A percentile compares a stretch with the other conserved stretches of the same genome.
Evolutionary conservation across 1,140 invertebrate species (phyloP).

Genomic region (Uloborus diversus): DNA sequence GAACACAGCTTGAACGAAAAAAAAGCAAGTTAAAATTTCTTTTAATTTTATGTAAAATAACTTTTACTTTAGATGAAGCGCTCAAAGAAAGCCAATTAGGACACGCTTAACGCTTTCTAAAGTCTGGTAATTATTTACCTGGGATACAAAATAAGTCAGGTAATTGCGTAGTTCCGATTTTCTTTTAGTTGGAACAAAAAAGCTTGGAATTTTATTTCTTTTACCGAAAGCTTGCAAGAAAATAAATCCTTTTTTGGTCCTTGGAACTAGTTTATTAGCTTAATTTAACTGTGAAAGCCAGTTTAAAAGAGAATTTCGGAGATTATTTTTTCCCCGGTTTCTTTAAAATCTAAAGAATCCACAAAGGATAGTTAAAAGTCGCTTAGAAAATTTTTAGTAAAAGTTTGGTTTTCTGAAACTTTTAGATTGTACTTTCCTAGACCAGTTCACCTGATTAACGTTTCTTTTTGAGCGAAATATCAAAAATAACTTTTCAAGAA

Average conservation of each 20-base stretch:
- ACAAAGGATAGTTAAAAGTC: background rate
- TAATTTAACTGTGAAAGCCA: constrained; percentile 4
- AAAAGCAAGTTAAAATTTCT: no score
- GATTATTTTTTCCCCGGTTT: background rate
- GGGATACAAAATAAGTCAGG: background rate
- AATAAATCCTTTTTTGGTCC: background rate
- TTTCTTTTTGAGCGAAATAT: no score
- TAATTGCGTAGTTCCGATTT: background rate
- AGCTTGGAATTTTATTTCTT: background rate
- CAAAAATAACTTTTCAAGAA: no score
- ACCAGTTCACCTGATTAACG: no score
- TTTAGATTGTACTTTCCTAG: no score
- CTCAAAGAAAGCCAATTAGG: constrained; percentile 19
- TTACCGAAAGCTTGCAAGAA: background rate
- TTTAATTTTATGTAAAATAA: no score
- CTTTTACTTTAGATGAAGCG: background rate
- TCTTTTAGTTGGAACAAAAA: constrained; percentile 2
- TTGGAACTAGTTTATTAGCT: constrained; percentile 21
- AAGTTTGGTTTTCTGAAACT: no score
- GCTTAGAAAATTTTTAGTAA: background rate
- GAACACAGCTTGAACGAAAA: background rate
- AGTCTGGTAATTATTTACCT: background rate
- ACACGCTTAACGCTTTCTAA: background rate
- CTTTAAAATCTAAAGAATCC: background rate
- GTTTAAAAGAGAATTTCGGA: background rate